These are phyloP conservation scores for Ruditapes philippinarum DNA, from an alignment of 1,140 invertebrate genomes.

Conservation along the genomic window DNA sequence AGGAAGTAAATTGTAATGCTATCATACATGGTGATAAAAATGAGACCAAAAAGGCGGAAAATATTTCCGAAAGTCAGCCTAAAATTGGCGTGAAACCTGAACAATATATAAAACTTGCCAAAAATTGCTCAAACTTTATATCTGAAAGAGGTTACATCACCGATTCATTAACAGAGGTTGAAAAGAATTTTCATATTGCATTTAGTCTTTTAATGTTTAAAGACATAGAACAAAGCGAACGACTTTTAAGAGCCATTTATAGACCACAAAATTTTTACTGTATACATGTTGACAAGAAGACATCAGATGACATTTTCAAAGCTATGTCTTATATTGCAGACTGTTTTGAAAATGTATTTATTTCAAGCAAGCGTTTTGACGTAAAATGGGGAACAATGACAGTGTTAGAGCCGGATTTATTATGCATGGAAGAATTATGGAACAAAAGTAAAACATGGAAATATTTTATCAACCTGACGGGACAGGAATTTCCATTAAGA, in stretches of 20 bases:
- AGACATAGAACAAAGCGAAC: conserved; percentile 79
- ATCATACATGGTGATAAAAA: background rate
- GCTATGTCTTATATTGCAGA: conserved; percentile 66
- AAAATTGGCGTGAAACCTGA: background rate
- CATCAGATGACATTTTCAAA: conserved; percentile 46
- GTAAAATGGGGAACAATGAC: conserved; percentile 75
- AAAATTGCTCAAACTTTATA: conserved; percentile 54
- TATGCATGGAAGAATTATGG: conserved; percentile 81
- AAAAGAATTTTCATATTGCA: conserved; percentile 80
- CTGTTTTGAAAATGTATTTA: conserved; percentile 81
- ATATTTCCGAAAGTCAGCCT: background rate
- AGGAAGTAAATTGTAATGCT: background rate
- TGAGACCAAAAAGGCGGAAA: background rate
- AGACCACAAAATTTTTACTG: conserved; percentile 67
- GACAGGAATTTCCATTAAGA: conserved; percentile 75
- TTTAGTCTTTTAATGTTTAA: conserved; percentile 81
- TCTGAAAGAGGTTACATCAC: conserved; percentile 69
- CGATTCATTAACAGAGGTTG: conserved; percentile 66
- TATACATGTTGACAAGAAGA: conserved; percentile 83
- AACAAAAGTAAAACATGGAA: conserved; percentile 77
- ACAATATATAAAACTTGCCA: conserved; percentile 1
- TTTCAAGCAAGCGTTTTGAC: conserved; percentile 70
- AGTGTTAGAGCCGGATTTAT: conserved; percentile 78
- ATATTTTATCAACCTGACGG: conserved; percentile 83
- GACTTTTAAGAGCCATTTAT: conserved; percentile 81